These are phyloP conservation scores for Siniperca obscura DNA, from an alignment of 2,797 vertebrate species.

Conservation along the genomic window DNA sequence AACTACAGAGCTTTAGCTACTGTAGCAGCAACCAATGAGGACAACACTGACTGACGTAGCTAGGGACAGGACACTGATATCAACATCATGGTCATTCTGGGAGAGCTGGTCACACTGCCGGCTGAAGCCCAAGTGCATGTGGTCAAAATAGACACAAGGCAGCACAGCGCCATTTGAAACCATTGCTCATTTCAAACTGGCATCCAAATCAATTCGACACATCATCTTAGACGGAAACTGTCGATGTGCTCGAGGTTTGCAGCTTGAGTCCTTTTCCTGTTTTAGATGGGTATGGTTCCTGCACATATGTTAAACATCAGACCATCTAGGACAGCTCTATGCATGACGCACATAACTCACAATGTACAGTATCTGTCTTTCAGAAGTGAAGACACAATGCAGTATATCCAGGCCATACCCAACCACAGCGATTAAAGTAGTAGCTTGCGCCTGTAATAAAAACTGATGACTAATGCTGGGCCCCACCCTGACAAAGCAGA, in stretches of 20 bases:
- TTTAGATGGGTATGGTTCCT: background rate
- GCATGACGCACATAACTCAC: background rate
- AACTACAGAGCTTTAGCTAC: slow-evolving; percentile 7
- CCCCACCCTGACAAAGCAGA: slow-evolving; percentile 74
- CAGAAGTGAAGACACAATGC: slow-evolving; percentile 26
- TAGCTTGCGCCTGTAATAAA: slow-evolving; percentile 52
- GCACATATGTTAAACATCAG: background rate
- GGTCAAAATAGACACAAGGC: slow-evolving; percentile 57
- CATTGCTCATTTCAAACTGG: slow-evolving; percentile 3
- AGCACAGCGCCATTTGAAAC: slow-evolving; percentile 20
- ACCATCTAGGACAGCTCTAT: background rate
- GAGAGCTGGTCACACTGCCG: slow-evolving; percentile 6
- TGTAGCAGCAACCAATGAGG: slow-evolving; percentile 23
- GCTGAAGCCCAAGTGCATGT: background rate
- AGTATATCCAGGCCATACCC: slow-evolving; percentile 5
- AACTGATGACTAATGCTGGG: slow-evolving; percentile 79
- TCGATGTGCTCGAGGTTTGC: background rate
- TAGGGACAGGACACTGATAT: slow-evolving; percentile 27
- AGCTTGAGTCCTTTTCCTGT: background rate
- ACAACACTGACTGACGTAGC: slow-evolving; percentile 30
- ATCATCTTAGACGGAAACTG: slow-evolving; percentile 35
- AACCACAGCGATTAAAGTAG: slow-evolving; percentile 29
- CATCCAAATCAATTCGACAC: background rate
- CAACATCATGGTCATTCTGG: slow-evolving; percentile 28
- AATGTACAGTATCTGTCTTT: background rate